Evolutionary conservation across 2,888 invertebrate genomes (phyloP), one percentile per base, ranked within the genome.

Genomic region (Spodoptera exigua): DNA sequence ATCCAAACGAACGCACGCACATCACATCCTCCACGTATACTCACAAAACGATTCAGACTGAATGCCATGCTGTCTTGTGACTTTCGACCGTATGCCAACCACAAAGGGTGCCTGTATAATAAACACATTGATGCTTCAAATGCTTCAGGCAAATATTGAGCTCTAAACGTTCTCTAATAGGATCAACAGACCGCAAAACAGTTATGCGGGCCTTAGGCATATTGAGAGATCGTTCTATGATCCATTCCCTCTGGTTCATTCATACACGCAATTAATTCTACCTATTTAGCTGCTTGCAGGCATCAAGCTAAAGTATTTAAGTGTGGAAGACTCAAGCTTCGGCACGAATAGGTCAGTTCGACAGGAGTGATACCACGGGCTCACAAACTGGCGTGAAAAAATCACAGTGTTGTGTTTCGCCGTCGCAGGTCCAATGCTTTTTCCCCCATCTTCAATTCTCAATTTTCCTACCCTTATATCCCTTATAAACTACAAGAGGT

Each of bases 121-220:
- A 61, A 61, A 52, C 21, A 55, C 13, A 32, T 13, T 39, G 14
- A 35, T 57, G 40, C 32, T 48, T 45, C 9, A 34, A 57, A 17
- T 7, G 58, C 55, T 66, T 17, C 21, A 39, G 43, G 52, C 27
- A 51, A 34, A 17, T 16, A 7, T 27, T 54, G 52, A 52, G 48
- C 63, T 46, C 55, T 59, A 43, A 70, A 56, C 34, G 47, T 45
- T 52, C 12, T 1, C 34, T 48, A 59, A 54, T 46, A 49, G 53
- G 40, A 65, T 58, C 46, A 43, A 39, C 39, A 37, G 39, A 55
- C 61, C 60, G 48, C 58, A 52, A 56, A 62, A 43, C 56, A 53
- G 58, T 62, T 52, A 54, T 58, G 53, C 34, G 40, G 16, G 59
- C 58, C 37, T 63, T 10, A 56, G 55, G 60, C 53, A 27, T 32